These are phyloP conservation scores for Molorchus minor DNA, from an alignment of 2,888 invertebrate genomes.

Conservation along the genomic window DNA sequence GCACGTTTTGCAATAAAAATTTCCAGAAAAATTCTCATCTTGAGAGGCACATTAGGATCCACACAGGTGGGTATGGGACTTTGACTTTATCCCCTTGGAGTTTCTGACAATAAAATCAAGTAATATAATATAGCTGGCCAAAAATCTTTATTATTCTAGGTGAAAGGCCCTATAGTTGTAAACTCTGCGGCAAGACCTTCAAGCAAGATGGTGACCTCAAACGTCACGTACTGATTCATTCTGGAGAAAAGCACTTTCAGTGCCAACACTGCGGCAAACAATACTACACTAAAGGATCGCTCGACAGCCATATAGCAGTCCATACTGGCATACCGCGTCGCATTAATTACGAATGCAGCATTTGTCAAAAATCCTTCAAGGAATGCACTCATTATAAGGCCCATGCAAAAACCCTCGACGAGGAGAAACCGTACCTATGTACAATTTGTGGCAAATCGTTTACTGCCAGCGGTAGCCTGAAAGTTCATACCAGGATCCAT, in stretches of 20 bases:
- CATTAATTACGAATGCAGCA: constrained; percentile 13
- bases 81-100: too few relatives aligned
- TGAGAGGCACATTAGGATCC: constrained; percentile 37
- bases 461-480: constrained; percentile 42
- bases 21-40: constrained; percentile 41
- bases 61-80: constrained; percentile 41
- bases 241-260: constrained; percentile 33
- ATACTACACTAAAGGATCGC: constrained; percentile 31
- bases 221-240: constrained; percentile 28
- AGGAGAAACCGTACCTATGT: constrained; percentile 29
- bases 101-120: background rate
- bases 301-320: constrained; percentile 28
- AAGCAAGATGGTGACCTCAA: constrained; percentile 37
- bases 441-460: constrained; percentile 48
- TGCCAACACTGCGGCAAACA: constrained; percentile 39
- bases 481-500: constrained; percentile 38
- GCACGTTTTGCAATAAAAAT: constrained; percentile 47
- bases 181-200: constrained; percentile 34
- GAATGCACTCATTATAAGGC: constrained; percentile 19
- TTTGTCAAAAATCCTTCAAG: constrained; percentile 9
- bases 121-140: too few relatives aligned
- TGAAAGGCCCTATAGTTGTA: constrained; percentile 37
- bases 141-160: constrained; percentile 25
- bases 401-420: background rate
- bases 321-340: constrained; percentile 7